A percentile compares a stretch with the other conserved stretches of the same genome.
Conservation (phyloP, 2,888 invertebrate genomes). For the Epinotia ramella region DNA sequence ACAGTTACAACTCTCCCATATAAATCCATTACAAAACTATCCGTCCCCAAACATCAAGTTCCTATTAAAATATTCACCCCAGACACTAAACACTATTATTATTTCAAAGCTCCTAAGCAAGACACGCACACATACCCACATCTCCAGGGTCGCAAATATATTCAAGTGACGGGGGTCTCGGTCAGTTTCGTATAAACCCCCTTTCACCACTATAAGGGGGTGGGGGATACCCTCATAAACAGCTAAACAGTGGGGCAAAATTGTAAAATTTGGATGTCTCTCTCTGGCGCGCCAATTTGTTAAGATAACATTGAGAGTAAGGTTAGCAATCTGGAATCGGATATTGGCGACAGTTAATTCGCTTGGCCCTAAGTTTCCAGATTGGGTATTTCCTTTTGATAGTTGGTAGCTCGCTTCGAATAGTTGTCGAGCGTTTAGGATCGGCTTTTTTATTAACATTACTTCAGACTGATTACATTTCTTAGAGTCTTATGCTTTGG, state of each 20-base stretch:
- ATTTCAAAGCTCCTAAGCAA: slow-evolving; percentile 72
- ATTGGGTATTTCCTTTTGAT: slow-evolving; percentile 43
- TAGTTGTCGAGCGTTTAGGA: not conserved
- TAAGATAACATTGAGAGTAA: slow-evolving; percentile 78
- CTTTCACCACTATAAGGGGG: slow-evolving; percentile 72
- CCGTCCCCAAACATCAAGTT: slow-evolving; percentile 39
- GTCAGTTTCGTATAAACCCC: slow-evolving; percentile 76
- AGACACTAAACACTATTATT: slow-evolving; percentile 64
- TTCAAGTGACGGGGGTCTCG: slow-evolving; percentile 78
- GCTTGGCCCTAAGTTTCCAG: slow-evolving; percentile 10
- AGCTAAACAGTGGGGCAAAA: slow-evolving; percentile 79
- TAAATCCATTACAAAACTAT: slow-evolving; percentile 37
- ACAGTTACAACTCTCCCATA: slow-evolving; percentile 16
- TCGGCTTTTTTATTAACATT: not conserved
- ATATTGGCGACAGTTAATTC: slow-evolving; percentile 51
- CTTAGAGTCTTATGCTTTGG: too few species aligned
- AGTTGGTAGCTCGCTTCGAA: slow-evolving; percentile 21
- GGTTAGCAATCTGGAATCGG: slow-evolving; percentile 63
- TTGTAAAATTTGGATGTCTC: slow-evolving; percentile 78
- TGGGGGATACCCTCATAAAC: slow-evolving; percentile 73
- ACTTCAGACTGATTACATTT: too few species aligned
- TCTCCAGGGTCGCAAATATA: slow-evolving; percentile 72
- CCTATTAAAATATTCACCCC: slow-evolving; percentile 52
- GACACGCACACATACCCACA: slow-evolving; percentile 60
- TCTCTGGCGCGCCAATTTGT: slow-evolving; percentile 75